Base-by-base conservation (phyloP, 2,888 invertebrate genomes). In the Calameuta idolon region DNA sequence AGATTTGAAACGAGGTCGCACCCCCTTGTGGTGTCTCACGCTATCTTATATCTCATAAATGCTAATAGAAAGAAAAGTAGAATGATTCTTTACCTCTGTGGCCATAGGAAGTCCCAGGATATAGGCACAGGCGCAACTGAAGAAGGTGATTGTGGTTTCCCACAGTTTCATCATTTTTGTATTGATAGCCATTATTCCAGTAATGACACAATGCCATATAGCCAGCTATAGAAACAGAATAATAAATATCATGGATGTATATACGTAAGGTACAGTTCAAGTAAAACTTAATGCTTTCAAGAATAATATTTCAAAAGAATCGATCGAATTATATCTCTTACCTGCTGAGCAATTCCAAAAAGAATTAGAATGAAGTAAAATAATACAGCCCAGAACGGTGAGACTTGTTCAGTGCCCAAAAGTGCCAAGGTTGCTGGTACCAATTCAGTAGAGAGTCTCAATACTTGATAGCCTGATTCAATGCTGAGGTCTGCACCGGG, bases 141-240 rank as follows among this genome's bases (percentile, higher is more conserved):
- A 94, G 90, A 97, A 96, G 0, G 96, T 96, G 80, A 97, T 96
- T 11, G 96, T 96, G 1, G 96, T 96, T 91, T 96, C 96, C 96
- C 96, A 96, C 0, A 95, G 93, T 85, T 94, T 94, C 83, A 97
- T 91, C 81, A 94, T 93, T 89, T 94, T 93, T n/a, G 95, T 92
- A 92, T 96, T 95, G 90, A 97, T 93, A 69, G 97, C 94, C 94
- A 97, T 94, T 76, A 98, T 94, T 3, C 97, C 97, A 33, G 96
- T 95, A 81, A 97, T 96, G 76, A 98, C 96, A 87, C 97, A 97
- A 89, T 97, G 97, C 98, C 98, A 98, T 88, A 98, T 95, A 0
- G 97, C 97, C 84, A 97, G 93, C 93, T 94, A 87, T 55, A 84
- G 89, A 84, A 79, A 69, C 34, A 35, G 33, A 74, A 12, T 55